phyloP scores from a whole-genome alignment of 2,797 vertebrate species.

The Rhyacichthys aspro region DNA sequence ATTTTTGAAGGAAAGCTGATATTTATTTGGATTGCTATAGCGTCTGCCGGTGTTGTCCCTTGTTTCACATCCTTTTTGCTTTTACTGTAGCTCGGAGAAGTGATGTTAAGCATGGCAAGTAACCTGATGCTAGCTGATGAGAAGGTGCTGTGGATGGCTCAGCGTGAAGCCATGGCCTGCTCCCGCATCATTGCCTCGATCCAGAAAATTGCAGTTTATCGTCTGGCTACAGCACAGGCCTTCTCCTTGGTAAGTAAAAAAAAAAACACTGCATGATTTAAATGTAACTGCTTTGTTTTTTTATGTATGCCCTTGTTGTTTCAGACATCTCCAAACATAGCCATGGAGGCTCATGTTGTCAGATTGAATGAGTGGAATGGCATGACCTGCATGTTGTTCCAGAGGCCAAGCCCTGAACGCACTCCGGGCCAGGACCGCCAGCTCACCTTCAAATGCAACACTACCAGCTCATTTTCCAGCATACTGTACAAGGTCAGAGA shows the following conservation, averaged over 20 bases:
- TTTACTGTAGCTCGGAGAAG: constrained; percentile 86
- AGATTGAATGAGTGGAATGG: constrained; percentile 89
- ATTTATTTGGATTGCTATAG: no score
- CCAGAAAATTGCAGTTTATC: constrained; percentile 87
- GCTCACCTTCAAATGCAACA: constrained; percentile 95
- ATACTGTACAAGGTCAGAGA: constrained; percentile 87
- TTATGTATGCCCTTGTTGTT: neutral
- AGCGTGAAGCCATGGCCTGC: constrained; percentile 92
- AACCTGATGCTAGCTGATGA: constrained; percentile 97
- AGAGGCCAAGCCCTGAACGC: constrained; percentile 86
- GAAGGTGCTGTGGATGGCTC: constrained; percentile 92
- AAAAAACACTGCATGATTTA: neutral
- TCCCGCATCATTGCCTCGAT: constrained; percentile 91
- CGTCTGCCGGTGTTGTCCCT: neutral
- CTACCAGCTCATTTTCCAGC: constrained; percentile 89
- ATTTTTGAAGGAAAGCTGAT: no score
- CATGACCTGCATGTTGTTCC: constrained; percentile 96
- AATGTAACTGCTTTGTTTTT: no score
- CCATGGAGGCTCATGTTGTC: constrained; percentile 91
- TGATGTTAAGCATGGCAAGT: constrained; percentile 97
- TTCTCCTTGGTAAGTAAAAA: constrained; percentile 88
- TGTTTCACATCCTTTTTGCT: neutral
- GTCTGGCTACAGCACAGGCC: constrained; percentile 87
- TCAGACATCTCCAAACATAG: constrained; percentile 95
- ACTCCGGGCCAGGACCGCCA: constrained; percentile 84